These are phyloP conservation scores for Nineta flava DNA, from an alignment of 2,888 invertebrate species.

Conservation along the genomic window DNA sequence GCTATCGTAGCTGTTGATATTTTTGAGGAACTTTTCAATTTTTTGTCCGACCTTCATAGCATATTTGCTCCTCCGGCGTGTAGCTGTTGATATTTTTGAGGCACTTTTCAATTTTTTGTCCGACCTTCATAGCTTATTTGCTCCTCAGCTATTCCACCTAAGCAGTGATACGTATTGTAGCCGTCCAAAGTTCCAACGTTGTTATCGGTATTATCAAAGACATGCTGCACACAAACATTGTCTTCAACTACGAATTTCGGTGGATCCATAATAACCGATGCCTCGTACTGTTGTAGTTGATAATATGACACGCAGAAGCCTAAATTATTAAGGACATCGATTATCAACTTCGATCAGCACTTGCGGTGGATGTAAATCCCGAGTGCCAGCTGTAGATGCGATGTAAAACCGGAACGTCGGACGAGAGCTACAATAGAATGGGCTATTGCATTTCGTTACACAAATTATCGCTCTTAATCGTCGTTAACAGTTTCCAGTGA, in stretches of 20 bases:
- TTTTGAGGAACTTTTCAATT: no score
- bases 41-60: no score
- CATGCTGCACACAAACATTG: not conserved
- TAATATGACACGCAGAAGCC: not conserved
- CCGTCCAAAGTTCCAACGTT: not conserved
- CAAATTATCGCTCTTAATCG: not conserved
- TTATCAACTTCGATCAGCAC: not conserved
- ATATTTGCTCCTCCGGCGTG: no score
- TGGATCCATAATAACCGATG: not conserved
- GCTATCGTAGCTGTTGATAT: no score
- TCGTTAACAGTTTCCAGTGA: not conserved
- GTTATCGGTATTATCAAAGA: not conserved
- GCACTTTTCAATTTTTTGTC: not conserved
- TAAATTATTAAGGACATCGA: not conserved
- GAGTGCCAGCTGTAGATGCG: not conserved
- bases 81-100: no score
- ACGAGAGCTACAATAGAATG: not conserved
- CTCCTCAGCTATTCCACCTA: not conserved
- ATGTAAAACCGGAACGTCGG: not conserved
- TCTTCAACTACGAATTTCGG: not conserved
- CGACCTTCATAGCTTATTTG: not conserved
- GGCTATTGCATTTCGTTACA: not conserved
- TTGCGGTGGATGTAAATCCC: not conserved
- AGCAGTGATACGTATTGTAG: not conserved
- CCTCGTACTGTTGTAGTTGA: not conserved